A percentile compares a stretch with the other conserved stretches of the same genome.
Conservation (phyloP, 2,797 vertebrate species). For the Enteromius anoplus region DNA sequence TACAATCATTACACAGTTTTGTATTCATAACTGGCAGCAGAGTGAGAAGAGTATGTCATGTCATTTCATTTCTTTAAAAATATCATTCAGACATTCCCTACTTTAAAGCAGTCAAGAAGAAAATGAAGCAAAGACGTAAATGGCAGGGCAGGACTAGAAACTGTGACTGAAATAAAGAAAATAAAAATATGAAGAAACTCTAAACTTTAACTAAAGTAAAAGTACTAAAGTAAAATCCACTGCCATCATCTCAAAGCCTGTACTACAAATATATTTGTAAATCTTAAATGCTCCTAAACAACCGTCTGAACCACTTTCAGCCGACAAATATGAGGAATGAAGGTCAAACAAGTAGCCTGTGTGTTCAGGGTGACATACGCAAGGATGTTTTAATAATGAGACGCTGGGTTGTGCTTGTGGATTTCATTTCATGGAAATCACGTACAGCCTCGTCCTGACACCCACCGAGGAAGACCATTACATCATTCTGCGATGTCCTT, state of each 20-base stretch:
- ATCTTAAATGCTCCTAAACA: conserved; percentile 10
- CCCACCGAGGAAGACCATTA: conserved; percentile 52
- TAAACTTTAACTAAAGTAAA: neutral
- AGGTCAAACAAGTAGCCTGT: conserved; percentile 43
- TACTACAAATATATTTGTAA: conserved; percentile 5
- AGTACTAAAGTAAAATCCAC: neutral
- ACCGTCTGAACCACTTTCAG: neutral
- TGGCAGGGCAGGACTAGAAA: neutral
- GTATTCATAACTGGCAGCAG: neutral
- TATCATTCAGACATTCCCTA: neutral
- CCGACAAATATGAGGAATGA: conserved; percentile 41
- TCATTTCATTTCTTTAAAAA: neutral
- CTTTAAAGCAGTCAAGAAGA: neutral
- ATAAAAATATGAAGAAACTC: neutral
- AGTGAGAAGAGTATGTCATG: neutral
- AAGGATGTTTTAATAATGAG: conserved; percentile 53
- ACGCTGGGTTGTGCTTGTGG: conserved; percentile 23
- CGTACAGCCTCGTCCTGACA: conserved; percentile 55
- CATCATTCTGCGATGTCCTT: conserved; percentile 66
- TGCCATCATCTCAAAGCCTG: neutral
- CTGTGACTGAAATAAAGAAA: neutral
- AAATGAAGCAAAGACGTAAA: neutral
- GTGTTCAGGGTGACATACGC: conserved; percentile 35
- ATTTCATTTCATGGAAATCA: conserved; percentile 58
- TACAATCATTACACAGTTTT: neutral